A percentile compares a stretch with the other conserved stretches of the same genome.
phyloP scores from a whole-genome alignment of 2,888 invertebrate genomes.

The Chironomus tentans region DNA sequence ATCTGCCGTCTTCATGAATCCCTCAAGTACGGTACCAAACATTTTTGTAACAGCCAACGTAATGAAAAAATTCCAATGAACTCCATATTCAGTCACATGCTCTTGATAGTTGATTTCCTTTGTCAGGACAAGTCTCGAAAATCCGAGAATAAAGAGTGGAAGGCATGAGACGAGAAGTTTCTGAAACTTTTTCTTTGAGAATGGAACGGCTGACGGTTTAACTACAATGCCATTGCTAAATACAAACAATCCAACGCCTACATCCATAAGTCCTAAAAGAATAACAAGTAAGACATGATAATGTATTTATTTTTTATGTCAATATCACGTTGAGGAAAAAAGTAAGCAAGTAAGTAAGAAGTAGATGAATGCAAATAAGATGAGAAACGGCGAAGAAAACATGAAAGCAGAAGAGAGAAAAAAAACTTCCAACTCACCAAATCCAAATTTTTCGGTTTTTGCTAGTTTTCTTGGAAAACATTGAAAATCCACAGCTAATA shows the following conservation, averaged over 20 bases:
- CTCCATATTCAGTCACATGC: conserved; percentile 88
- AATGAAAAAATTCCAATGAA: conserved; percentile 97
- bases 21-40: conserved; percentile 53
- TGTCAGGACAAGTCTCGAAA: conserved; percentile 51
- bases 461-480: conserved; percentile 76
- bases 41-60: conserved; percentile 79
- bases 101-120: conserved; percentile 70
- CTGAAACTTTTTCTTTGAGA: conserved; percentile 25
- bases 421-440: conserved; percentile 42
- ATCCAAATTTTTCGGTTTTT: conserved; percentile 80
- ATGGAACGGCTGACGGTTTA: conserved; percentile 43
- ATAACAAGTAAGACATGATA: background rate
- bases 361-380: background rate
- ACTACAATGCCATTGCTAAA: conserved; percentile 66
- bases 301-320: background rate
- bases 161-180: conserved; percentile 8
- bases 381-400: background rate
- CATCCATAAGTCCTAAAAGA: conserved; percentile 66
- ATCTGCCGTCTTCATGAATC: conserved; percentile 43
- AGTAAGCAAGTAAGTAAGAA: background rate
- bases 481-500: conserved; percentile 89
- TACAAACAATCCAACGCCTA: conserved; percentile 85
- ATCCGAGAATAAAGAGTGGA: conserved; percentile 41
- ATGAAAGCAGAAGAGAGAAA: background rate
- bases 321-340: background rate